Evolutionary conservation across 2,113 vertebrate species (phyloP), one percentile per base, ranked within the genome.

Genomic region (Dissostichus mawsoni): DNA sequence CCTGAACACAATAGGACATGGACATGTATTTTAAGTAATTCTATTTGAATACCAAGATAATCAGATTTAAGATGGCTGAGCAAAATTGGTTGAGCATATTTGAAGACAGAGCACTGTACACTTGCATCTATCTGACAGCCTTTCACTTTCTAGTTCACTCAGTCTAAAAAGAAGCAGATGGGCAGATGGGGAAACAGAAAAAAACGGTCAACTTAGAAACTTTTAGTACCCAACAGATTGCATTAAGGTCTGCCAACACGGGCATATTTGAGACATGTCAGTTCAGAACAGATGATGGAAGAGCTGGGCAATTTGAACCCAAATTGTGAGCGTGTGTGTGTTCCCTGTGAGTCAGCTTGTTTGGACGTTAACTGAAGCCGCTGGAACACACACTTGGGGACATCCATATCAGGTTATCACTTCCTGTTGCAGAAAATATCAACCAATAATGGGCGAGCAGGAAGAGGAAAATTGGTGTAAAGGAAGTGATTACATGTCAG

Each of bases 401-500:
- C 72, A 63, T 80, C 79, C 52, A 47, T 85, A 78, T 76, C 44
- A 7, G 65, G 36, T 5, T 29, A 20, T 55, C 45, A 87, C 83
- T 80, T 91, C 87, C 89, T 87, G 80, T 71, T 36, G 11, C 65
- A 85, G 71, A 87, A 80, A 76, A 84, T 74, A 84, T 65, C 71
- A 76, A 63, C 81, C 83, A 90, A 79, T 90, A 76, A 82, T 51
- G 33, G 61, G 25, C 71, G 44, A 76, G 71, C 91, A 92, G 89
- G 90, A 93, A 90, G 83, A 51, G 20, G 84, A 75, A 63, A 81
- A 83, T 65, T 85, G 82, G 61, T 76, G 81, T 58, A 52, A 64
- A 88, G 89, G 87, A 88, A 80, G 84, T 81, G 89, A 91, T 86
- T 73, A 75, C 65, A 80, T 29, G 57, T 88, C 82, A 90, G 81